Evolutionary conservation across 1,140 invertebrate genomes (phyloP), one percentile per base, ranked within the genome.

Genomic region (Drosophila lacteicornis): DNA sequence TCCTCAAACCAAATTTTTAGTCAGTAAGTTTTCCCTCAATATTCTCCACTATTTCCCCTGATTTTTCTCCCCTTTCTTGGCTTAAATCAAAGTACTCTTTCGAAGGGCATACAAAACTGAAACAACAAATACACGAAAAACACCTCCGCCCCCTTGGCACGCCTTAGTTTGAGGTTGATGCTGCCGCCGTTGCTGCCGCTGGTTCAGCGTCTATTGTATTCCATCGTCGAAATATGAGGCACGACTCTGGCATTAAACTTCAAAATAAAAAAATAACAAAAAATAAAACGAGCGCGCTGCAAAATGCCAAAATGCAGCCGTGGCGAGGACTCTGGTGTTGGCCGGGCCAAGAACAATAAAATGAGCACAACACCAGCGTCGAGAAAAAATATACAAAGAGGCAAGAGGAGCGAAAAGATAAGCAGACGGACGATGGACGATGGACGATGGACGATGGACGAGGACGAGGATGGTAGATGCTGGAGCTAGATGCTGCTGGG

Each of bases 141-240:
- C 81, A 90, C 85, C 85, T 88, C 85, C 85, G 85, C 81, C 86
- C 85, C 86, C 82, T 75, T 79, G 85, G 78, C 75, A 88, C 85
- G 81, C 85, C 85, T 85, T 60, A 47, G 66, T 68, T 67, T 27
- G 30, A 42, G 30, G 60, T 12, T 43, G 71, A 36, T 57, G 60
- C 57, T 38, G 76, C 42, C 43, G 43, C n/a, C n/a, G 19, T 19
- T 13, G 50, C 17, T 13, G 47, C 36, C 67, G 68, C 46, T 50
- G 53, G 40, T 51, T 53, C 75, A 66, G 27, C 83, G 84, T 88
- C 83, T 86, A 86, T 86, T 86, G 85, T 80, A 74, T 88, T 90
- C 85, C 85, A 88, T 90, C 85, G 85, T 88, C 85, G 85, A 88
- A 88, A 90, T 90, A 88, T 88, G 85, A 88, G 85, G 85, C 85